A percentile compares a stretch with the other conserved stretches of the same genome.
Evolutionary conservation across 2,113 vertebrate genomes (phyloP).

Genomic region (Seriola rivoliana): DNA sequence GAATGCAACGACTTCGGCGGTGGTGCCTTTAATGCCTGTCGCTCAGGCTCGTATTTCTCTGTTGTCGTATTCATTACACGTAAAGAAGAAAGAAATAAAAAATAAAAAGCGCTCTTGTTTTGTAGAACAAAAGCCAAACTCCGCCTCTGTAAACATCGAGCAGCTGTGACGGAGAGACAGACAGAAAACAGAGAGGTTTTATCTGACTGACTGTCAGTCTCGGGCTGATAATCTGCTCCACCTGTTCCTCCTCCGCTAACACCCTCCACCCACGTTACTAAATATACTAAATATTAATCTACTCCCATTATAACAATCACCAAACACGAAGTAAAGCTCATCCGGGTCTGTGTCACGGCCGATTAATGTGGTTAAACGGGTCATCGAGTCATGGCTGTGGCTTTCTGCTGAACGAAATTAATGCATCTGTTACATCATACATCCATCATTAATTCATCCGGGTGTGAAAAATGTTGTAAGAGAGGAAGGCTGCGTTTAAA

Average conservation of each 20-base stretch:
- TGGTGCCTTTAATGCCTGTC: background rate
- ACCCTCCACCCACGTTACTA: background rate
- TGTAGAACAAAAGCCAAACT: background rate
- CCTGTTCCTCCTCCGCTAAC: conserved; percentile 61
- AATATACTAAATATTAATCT: background rate
- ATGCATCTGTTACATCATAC: conserved; percentile 20
- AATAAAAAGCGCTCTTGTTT: background rate
- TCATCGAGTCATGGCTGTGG: background rate
- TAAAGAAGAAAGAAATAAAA: background rate
- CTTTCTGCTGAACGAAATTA: background rate
- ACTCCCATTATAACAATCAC: background rate
- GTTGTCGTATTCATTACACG: background rate
- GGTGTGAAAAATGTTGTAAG: background rate
- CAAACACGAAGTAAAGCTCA: background rate
- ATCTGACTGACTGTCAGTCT: background rate
- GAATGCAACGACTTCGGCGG: accelerated
- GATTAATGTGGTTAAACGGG: conserved; percentile 1
- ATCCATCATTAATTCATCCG: background rate
- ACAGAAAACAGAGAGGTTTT: conserved; percentile 27
- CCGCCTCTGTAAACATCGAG: conserved; percentile 37
- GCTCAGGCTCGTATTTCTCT: conserved; percentile 15
- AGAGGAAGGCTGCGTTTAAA: background rate
- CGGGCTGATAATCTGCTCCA: conserved; percentile 67
- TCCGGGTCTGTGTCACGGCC: background rate
- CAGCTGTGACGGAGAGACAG: conserved; percentile 50